Evolutionary conservation across 2,797 vertebrate genomes (phyloP).

Genomic region (Eptatretus atami): DNA sequence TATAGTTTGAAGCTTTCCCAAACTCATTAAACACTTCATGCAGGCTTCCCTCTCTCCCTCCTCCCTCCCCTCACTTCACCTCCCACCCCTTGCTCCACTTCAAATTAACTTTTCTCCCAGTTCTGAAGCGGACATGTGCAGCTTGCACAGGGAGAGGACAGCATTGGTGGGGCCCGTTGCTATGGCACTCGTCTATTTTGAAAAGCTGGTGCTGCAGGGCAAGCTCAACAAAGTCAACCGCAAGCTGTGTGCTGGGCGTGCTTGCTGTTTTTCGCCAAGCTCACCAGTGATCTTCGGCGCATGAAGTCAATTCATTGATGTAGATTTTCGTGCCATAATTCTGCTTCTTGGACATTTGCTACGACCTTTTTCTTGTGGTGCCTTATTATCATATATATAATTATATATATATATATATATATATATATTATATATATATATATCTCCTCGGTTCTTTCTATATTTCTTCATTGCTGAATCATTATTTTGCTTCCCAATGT

Average conservation of each 20-base stretch:
- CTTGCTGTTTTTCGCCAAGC: constrained; percentile 76
- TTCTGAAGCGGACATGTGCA: constrained; percentile 74
- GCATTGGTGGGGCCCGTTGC: constrained; percentile 81
- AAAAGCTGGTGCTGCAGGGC: constrained; percentile 82
- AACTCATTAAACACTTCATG: too few relatives aligned
- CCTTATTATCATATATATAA: too few relatives aligned
- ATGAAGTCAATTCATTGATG: constrained; percentile 85
- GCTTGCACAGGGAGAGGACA: constrained; percentile 62
- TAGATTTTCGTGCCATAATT: constrained; percentile 11
- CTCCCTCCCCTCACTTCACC: too few relatives aligned
- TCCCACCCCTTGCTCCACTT: too few relatives aligned
- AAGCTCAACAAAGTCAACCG: constrained; percentile 95
- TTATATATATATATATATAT: too few relatives aligned
- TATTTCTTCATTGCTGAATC: too few relatives aligned
- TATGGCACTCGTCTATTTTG: constrained; percentile 98
- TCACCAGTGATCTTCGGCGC: constrained; percentile 87
- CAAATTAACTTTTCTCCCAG: constrained; percentile 14
- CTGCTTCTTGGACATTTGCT: too few relatives aligned
- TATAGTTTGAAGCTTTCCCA: too few relatives aligned
- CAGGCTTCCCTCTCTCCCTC: too few relatives aligned
- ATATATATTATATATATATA: too few relatives aligned
- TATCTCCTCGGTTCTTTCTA: too few relatives aligned
- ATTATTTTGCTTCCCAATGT: too few relatives aligned
- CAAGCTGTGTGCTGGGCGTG: constrained; percentile 87
- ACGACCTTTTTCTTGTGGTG: not conserved